These are phyloP conservation scores for Phalacrocorax carbo DNA, from an alignment of 2,113 vertebrate genomes.

Conservation along the genomic window DNA sequence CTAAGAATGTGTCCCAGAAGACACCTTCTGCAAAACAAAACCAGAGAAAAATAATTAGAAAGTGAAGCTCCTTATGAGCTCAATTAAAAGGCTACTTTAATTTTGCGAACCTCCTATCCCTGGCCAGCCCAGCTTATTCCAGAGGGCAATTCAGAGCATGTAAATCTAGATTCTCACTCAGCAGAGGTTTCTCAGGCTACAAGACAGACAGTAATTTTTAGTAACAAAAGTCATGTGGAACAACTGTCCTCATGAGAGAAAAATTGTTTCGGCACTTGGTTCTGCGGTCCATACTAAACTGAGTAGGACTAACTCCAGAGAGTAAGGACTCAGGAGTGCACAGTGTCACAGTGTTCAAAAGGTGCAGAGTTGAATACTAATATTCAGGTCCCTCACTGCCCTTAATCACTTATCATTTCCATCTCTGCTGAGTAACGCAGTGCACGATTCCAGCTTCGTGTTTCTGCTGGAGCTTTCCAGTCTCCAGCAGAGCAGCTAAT, in stretches of 20 bases:
- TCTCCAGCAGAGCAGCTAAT: not conserved
- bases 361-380: not conserved
- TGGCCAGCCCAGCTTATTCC: not conserved
- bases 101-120: not conserved
- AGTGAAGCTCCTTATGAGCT: not conserved
- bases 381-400: not conserved
- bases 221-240: not conserved
- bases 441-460: fast-evolving
- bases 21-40: not conserved
- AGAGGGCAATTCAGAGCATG: not conserved
- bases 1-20: not conserved
- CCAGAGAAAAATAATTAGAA: not conserved
- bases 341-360: not conserved
- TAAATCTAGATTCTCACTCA: not conserved
- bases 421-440: fast-evolving
- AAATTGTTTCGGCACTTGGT: fast-evolving
- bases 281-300: not conserved
- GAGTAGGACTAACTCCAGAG: not conserved
- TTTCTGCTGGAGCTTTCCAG: not conserved
- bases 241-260: not conserved
- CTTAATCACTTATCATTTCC: not conserved
- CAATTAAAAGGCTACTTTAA: conserved; percentile 8
- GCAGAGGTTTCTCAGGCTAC: not conserved
- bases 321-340: not conserved
- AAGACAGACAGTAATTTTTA: not conserved